Conservation (phyloP, 2,797 vertebrate genomes). For the Danio jaintianensis region DNA sequence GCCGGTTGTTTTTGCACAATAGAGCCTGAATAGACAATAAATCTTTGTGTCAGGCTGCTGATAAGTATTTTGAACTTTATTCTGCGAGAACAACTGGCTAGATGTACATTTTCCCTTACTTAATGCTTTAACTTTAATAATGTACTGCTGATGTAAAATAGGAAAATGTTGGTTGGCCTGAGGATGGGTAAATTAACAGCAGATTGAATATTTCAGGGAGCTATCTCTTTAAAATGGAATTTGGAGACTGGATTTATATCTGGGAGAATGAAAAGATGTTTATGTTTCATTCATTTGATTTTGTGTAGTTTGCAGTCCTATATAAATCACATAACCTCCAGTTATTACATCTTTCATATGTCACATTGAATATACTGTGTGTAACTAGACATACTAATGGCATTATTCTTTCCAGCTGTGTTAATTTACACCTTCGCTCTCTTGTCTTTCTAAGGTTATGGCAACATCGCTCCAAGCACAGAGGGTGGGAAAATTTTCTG, state of each 20-base stretch:
- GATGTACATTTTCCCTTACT: no score
- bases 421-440: background rate
- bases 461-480: conserved; percentile 85
- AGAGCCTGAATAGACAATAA: no score
- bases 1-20: no score
- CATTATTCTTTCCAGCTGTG: background rate
- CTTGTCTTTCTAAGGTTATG: conserved; percentile 68
- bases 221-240: no score
- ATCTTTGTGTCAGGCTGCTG: no score
- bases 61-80: no score
- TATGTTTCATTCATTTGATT: background rate
- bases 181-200: background rate
- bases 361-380: background rate
- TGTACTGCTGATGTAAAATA: no score
- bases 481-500: conserved; percentile 96
- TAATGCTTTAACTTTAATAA: no score
- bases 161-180: no score
- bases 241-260: background rate
- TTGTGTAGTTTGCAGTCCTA: background rate
- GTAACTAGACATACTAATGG: background rate
- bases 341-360: background rate
- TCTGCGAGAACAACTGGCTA: no score
- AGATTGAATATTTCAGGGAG: no score
- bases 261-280: background rate
- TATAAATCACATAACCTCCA: no score